phyloP scores from a whole-genome alignment of 2,888 invertebrate genomes.

The Dasysyrphus tricinctus region DNA sequence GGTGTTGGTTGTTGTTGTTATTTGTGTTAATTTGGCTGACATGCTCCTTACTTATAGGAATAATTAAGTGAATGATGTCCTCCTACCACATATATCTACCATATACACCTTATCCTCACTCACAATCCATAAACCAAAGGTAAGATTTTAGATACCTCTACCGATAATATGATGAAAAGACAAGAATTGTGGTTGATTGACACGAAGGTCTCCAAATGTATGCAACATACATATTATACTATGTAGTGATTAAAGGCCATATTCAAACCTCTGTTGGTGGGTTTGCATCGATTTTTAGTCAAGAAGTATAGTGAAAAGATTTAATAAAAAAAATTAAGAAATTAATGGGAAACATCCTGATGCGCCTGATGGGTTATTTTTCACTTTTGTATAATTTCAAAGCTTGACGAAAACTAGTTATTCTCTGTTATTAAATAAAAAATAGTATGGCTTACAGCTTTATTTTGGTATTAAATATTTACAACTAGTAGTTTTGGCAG shows the following conservation, averaged over 20 bases:
- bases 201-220: conserved; percentile 18
- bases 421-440: no score
- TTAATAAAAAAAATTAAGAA: no score
- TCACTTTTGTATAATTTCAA: no score
- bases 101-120: background rate
- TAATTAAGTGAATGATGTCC: conserved; percentile 61
- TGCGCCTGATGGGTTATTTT: no score
- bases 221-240: background rate
- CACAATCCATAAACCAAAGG: conserved; percentile 18
- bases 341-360: no score
- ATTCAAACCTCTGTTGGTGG: background rate
- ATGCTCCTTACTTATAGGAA: conserved; percentile 37
- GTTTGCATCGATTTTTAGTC: conserved; percentile 5
- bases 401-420: no score
- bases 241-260: background rate
- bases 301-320: no score
- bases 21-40: background rate
- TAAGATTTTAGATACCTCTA: conserved; percentile 39
- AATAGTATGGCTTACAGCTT: no score
- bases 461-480: no score
- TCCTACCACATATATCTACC: background rate
- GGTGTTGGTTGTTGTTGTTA: background rate
- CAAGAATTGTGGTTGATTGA: conserved; percentile 48
- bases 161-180: conserved; percentile 56
- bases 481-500: no score